These are phyloP conservation scores for Agrotis exclamationis DNA, from an alignment of 2,888 invertebrate genomes.

Conservation along the genomic window DNA sequence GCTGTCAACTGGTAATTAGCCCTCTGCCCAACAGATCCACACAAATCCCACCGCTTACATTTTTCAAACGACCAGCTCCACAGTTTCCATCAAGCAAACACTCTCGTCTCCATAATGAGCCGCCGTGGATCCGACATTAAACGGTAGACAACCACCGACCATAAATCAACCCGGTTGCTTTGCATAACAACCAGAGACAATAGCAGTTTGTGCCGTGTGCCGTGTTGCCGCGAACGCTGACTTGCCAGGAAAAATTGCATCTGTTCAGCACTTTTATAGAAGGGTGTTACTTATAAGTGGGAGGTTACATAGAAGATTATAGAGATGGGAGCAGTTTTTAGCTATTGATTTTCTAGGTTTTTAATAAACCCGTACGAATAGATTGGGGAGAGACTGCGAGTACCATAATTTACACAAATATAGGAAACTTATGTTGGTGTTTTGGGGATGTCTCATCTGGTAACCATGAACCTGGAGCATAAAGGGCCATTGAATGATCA, in stretches of 20 bases:
- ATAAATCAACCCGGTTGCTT: constrained; percentile 58
- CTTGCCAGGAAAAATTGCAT: constrained; percentile 44
- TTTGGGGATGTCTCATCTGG: too few relatives aligned
- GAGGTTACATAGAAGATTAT: not conserved
- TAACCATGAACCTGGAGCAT: too few relatives aligned
- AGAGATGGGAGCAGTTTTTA: not conserved
- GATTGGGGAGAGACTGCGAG: too few relatives aligned
- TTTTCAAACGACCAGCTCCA: constrained; percentile 11
- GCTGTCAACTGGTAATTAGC: too few relatives aligned
- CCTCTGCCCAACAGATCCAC: not conserved
- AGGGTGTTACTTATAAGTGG: too few relatives aligned
- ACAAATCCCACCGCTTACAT: not conserved
- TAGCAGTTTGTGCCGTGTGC: constrained; percentile 40
- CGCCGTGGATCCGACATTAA: constrained; percentile 49
- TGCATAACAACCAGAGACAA: constrained; percentile 58
- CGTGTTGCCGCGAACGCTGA: constrained; percentile 46
- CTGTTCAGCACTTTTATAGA: constrained; percentile 29
- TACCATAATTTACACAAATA: too few relatives aligned
- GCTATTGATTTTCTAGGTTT: too few relatives aligned
- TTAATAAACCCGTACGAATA: too few relatives aligned
- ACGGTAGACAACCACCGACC: constrained; percentile 42
- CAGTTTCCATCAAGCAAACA: constrained; percentile 38
- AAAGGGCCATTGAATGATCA: too few relatives aligned
- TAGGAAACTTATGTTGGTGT: too few relatives aligned
- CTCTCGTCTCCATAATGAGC: constrained; percentile 50